phyloP scores from a whole-genome alignment of 2,888 invertebrate species.

The Synergus itoensis region DNA sequence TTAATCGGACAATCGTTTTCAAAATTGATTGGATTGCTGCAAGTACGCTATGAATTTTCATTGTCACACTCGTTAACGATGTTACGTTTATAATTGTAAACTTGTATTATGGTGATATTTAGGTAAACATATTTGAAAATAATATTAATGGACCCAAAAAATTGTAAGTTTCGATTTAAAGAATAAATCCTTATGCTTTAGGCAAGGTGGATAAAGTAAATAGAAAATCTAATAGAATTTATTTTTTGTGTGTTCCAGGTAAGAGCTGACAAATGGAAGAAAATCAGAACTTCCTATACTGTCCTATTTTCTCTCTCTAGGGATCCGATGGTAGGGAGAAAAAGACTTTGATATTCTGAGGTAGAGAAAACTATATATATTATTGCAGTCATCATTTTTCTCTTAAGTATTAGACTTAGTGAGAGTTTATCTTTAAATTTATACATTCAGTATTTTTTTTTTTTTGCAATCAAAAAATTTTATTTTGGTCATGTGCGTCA shows the following conservation, averaged over 20 bases:
- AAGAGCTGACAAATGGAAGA: slow-evolving; percentile 60
- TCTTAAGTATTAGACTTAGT: too few species aligned
- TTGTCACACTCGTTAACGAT: slow-evolving; percentile 40
- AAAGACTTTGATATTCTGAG: too few species aligned
- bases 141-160: not conserved
- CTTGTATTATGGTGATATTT: not conserved
- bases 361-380: too few species aligned
- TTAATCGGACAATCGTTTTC: slow-evolving; percentile 39
- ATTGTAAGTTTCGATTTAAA: too few species aligned
- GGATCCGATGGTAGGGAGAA: too few species aligned
- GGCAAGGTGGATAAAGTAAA: not conserved
- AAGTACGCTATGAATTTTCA: slow-evolving; percentile 50
- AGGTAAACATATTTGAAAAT: not conserved
- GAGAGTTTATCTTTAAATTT: too few species aligned
- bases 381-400: too few species aligned
- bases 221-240: slow-evolving; percentile 55
- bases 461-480: not conserved
- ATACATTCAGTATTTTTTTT: not conserved
- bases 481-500: not conserved
- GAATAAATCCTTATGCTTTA: not conserved
- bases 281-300: slow-evolving; percentile 53
- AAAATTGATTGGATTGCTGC: slow-evolving; percentile 48
- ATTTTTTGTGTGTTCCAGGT: slow-evolving; percentile 62
- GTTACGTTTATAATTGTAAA: slow-evolving; percentile 12
- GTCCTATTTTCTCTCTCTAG: slow-evolving; percentile 44